A percentile compares a stretch with the other conserved stretches of the same genome.
Conservation (phyloP, 2,797 vertebrate genomes). For the Macrochelys suwanniensis region DNA sequence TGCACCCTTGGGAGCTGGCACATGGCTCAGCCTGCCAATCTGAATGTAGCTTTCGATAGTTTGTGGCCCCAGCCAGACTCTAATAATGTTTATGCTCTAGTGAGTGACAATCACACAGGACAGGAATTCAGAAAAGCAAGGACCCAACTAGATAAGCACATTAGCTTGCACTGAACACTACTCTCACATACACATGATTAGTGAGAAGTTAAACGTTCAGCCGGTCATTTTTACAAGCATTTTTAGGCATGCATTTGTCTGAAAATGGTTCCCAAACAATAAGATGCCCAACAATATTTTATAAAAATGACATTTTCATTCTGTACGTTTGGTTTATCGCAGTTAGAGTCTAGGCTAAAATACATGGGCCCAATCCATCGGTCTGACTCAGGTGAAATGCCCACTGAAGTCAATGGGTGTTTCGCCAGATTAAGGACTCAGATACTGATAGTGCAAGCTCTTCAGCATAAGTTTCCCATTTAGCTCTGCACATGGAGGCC, state of each 20-base stretch:
- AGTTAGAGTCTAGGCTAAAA: constrained; percentile 9
- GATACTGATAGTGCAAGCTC: not conserved
- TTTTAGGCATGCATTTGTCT: not conserved
- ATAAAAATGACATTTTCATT: not conserved
- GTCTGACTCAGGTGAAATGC: constrained; percentile 15
- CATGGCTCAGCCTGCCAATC: not conserved
- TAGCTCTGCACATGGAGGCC: constrained; percentile 10
- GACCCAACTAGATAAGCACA: not conserved
- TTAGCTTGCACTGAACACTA: not conserved
- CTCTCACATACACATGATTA: not conserved
- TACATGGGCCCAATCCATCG: not conserved
- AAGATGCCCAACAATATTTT: not conserved
- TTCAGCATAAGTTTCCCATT: constrained; percentile 4
- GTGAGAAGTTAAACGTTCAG: not conserved
- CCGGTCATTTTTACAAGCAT: not conserved
- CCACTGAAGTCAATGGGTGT: not conserved
- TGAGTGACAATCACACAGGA: not conserved
- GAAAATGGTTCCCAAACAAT: not conserved
- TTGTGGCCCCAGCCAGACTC: not conserved
- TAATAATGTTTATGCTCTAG: not conserved
- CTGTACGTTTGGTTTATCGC: not conserved
- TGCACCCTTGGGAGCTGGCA: not conserved
- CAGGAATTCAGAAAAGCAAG: not conserved
- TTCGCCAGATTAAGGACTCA: constrained; percentile 11
- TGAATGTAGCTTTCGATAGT: not conserved